Evolutionary conservation across 2,888 invertebrate species (phyloP).

Genomic region (Aethes cnicana): DNA sequence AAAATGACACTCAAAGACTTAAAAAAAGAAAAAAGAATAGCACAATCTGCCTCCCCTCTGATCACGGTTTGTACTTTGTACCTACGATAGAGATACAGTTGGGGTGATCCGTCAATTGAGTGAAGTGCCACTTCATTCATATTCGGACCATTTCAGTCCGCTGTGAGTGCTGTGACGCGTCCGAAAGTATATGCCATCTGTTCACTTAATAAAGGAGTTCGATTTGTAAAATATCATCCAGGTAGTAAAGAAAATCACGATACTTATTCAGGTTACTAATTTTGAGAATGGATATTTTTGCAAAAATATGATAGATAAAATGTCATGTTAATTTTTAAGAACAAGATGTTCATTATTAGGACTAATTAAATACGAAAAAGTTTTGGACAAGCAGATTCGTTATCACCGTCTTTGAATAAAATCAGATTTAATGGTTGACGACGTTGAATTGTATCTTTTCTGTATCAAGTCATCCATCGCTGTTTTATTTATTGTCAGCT

Average conservation of each 20-base stretch:
- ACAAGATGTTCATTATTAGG: too few relatives aligned
- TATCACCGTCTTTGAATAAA: too few relatives aligned
- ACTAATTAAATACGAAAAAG: too few relatives aligned
- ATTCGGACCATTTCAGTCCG: slow-evolving; percentile 4
- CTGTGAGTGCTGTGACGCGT: slow-evolving; percentile 1
- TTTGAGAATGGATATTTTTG: too few relatives aligned
- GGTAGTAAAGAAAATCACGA: neutral
- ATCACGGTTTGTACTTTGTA: neutral
- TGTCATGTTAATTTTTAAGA: too few relatives aligned
- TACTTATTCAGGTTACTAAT: too few relatives aligned
- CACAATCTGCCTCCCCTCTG: neutral
- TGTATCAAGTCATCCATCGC: too few relatives aligned
- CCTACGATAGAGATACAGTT: neutral
- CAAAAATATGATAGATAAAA: too few relatives aligned
- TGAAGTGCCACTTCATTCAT: slow-evolving; percentile 11
- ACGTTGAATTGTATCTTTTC: too few relatives aligned
- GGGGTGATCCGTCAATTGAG: slow-evolving; percentile 13
- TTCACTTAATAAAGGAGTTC: neutral
- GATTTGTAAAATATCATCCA: neutral
- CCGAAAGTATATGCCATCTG: neutral
- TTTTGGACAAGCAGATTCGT: too few relatives aligned
- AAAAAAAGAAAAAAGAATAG: neutral
- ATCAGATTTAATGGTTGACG: neutral
- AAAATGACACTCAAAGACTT: too few relatives aligned
- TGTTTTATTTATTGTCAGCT: too few relatives aligned